Conservation (phyloP, 1,140 invertebrate genomes). For the Euwallacea fornicatus region DNA sequence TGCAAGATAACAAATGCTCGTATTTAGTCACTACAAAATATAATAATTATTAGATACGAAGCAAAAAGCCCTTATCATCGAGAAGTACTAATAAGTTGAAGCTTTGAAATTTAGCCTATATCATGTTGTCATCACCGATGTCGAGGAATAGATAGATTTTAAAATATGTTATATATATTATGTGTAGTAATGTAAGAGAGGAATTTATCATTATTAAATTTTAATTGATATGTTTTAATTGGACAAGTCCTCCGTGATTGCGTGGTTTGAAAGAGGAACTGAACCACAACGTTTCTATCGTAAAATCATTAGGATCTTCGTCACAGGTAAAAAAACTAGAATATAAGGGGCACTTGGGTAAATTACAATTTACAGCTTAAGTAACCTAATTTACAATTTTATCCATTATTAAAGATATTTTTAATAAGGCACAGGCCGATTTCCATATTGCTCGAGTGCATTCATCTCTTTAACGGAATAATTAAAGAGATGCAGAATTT, state of each 20-base stretch:
- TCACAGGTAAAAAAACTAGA: slow-evolving; percentile 16
- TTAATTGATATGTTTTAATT: slow-evolving; percentile 35
- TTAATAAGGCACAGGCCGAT: slow-evolving; percentile 37
- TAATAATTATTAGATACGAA: slow-evolving; percentile 14
- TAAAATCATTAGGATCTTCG: slow-evolving; percentile 37
- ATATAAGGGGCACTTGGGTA: slow-evolving; percentile 38
- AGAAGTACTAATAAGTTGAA: not conserved
- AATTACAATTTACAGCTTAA: slow-evolving; percentile 38
- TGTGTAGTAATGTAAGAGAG: slow-evolving; percentile 11
- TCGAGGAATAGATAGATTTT: slow-evolving; percentile 29
- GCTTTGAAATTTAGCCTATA: slow-evolving; percentile 6
- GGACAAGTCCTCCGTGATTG: slow-evolving; percentile 28
- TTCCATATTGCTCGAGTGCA: slow-evolving; percentile 24
- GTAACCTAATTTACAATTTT: slow-evolving; percentile 36
- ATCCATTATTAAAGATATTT: slow-evolving; percentile 18
- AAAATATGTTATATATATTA: slow-evolving; percentile 9
- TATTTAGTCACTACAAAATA: slow-evolving; percentile 31
- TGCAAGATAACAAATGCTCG: slow-evolving; percentile 52
- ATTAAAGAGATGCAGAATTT: not conserved
- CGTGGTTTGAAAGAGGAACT: slow-evolving; percentile 4
- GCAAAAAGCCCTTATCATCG: slow-evolving; percentile 12
- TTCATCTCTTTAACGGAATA: not conserved
- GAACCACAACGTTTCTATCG: not conserved
- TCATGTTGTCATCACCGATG: slow-evolving; percentile 16
- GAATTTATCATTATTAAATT: slow-evolving; percentile 2